Base-by-base conservation (phyloP, 2,113 vertebrate genomes). In the Alligator mississippiensis region DNA sequence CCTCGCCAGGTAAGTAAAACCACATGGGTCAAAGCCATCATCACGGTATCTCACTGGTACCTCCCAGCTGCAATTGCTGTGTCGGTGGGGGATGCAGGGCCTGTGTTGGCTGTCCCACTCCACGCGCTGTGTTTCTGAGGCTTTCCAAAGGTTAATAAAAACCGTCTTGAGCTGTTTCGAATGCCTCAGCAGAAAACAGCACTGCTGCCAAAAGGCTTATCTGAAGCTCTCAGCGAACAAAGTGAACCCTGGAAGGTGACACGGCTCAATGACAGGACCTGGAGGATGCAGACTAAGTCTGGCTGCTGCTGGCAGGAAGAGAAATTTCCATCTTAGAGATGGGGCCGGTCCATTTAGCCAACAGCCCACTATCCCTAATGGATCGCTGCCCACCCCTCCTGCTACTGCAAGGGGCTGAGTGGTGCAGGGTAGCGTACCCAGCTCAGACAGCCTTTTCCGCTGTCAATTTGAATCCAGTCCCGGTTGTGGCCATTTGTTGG, bases 271-370 rank as follows among this genome's bases (percentile, higher is more conserved):
- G 83, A 57, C 93, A 94, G 94, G 85, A 63, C 94, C 91, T 81
- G 38, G 92, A 75, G 94, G 97, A 90, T 1, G 9, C 9, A 17
- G 90, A 97, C 97, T 96, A 97, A 97, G 85, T 78, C 22, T 72
- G 38, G 1, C 84, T 94, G 88, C 92, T 91, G 90, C 96, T 98
- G 97, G 97, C 96, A 75, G 87, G n/a, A 54, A 85, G 62, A 96
- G 94, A 98, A 98, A 79, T 98, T 98, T 98, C 97, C 97, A 98
- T 98, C 93, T 96, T 92, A 96, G 95, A 4, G 28, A 84, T 83
- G 94, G 89, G 96, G 80, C 87, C 90, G 94, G 64, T 90, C 94
- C 25, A 0, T 11, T 17, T 28, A n/a, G 63, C 15, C 0, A 77
- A 92, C 86, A 82, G 88, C 72, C 54, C 57, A 10, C 0, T 38